Evolutionary conservation across 2,113 vertebrate genomes (phyloP), one percentile per base, ranked within the genome.

Genomic region (Nerophis lumbriciformis): DNA sequence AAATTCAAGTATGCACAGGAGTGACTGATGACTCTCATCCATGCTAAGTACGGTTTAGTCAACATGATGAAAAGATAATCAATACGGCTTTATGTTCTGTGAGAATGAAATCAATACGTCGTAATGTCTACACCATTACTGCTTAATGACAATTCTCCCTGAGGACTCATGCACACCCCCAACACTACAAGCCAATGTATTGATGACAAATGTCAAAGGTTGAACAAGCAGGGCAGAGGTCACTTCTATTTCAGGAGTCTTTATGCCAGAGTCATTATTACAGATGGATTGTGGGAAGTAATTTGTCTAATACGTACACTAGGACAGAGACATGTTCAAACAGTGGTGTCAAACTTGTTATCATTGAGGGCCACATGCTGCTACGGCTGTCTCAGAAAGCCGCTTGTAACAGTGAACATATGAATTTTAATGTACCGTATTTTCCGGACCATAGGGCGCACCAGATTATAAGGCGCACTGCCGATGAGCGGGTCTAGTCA

Each of bases 61-160:
- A 53, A 28, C 51, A 12, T 28, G 19, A 10, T 53, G 6, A 51
- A 70, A 38, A 8, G 16, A n/a, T n/a, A 59, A 69, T 63, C 45
- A 65, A 48, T 65, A 36, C 28, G 28, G 12, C 12, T 16, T 28
- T 49, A 36, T 48, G 64, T 75, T 51, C 66, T 50, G 6, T 61
- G 50, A 59, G 56, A 73, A 70, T 74, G 54, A 21, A 77, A 48
- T 71, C 68, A 62, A 57, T 60, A 51, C 5, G 14, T n/a, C 59
- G 47, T 36, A 58, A 15, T 65, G 64, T 66, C 53, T 47, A 45
- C 55, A 69, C 61, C 58, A 73, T 82, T 72, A 62, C 54, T 53
- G 21, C 60, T 38, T 44, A 55, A 38, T 56, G 48, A 48, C 11
- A 21, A 37, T 13, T 6, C 9, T 75, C 71, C 50, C 58, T 0